A percentile compares a stretch with the other conserved stretches of the same genome.
Evolutionary conservation across 2,888 invertebrate genomes (phyloP).

Genomic region (Andrena camellia): DNA sequence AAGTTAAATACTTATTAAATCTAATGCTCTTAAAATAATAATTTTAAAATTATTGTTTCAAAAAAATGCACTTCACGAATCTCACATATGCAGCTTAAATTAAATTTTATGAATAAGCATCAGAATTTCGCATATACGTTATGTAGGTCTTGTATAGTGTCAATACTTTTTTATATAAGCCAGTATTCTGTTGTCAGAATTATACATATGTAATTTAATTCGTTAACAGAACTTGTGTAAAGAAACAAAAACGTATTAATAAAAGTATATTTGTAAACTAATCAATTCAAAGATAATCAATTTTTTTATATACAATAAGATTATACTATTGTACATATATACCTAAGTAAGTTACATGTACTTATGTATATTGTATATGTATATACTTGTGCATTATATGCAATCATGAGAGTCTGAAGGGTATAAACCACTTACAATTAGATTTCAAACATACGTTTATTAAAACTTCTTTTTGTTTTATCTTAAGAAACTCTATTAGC

Average conservation of each 20-base stretch:
- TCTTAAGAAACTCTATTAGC: not conserved
- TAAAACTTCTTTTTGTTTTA: not conserved
- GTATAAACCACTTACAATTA: too few species aligned
- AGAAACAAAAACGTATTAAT: not conserved
- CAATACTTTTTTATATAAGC: not conserved
- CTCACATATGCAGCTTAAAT: not conserved
- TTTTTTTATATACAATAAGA: too few species aligned
- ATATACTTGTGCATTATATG: too few species aligned
- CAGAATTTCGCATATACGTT: not conserved
- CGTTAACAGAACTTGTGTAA: not conserved
- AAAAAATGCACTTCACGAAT: slow-evolving; percentile 7
- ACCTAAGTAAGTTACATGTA: too few species aligned
- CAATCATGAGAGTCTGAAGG: too few species aligned
- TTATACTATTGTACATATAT: too few species aligned
- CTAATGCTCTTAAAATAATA: slow-evolving; percentile 11
- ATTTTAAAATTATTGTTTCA: slow-evolving; percentile 12
- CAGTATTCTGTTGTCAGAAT: not conserved
- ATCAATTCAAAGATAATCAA: not conserved
- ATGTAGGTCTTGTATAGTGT: not conserved
- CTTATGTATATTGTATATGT: too few species aligned
- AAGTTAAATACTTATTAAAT: slow-evolving; percentile 10
- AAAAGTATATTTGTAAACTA: not conserved
- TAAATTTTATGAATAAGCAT: not conserved
- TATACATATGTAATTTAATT: not conserved
- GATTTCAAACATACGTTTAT: too few species aligned